phyloP scores from a whole-genome alignment of 2,888 invertebrate species.

The Stratiomys singularior region DNA sequence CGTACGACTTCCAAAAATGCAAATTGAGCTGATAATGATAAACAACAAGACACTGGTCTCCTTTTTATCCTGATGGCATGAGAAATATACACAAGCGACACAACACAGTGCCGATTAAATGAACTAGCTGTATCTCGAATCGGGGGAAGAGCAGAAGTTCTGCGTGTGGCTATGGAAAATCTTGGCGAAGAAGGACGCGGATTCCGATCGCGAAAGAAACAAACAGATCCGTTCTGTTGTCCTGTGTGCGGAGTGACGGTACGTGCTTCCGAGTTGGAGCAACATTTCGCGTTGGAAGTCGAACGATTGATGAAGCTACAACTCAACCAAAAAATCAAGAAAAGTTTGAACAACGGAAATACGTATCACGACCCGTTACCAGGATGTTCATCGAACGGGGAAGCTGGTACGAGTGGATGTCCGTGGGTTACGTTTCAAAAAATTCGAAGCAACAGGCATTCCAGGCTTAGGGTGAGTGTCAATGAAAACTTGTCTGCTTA shows the following conservation, averaged over 20 bases:
- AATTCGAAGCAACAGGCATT: constrained; percentile 78
- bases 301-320: constrained; percentile 73
- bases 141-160: background rate
- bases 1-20: background rate
- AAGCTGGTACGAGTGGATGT: constrained; percentile 57
- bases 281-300: constrained; percentile 83
- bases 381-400: constrained; percentile 51
- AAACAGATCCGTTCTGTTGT: constrained; percentile 79
- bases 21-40: background rate
- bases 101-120: too few species aligned
- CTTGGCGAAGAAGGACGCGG: constrained; percentile 53
- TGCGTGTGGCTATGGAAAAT: constrained; percentile 48
- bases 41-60: background rate
- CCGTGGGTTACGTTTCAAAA: constrained; percentile 80
- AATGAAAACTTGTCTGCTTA: background rate
- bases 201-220: constrained; percentile 70
- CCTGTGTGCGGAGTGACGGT: constrained; percentile 90
- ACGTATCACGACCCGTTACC: constrained; percentile 55
- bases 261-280: constrained; percentile 82
- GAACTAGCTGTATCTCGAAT: too few species aligned
- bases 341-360: constrained; percentile 51
- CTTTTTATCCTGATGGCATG: background rate
- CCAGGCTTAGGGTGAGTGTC: constrained; percentile 68
- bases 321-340: constrained; percentile 49
- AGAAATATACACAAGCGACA: too few species aligned